Conservation (phyloP, 1,140 invertebrate genomes). For the Myzus persicae region DNA sequence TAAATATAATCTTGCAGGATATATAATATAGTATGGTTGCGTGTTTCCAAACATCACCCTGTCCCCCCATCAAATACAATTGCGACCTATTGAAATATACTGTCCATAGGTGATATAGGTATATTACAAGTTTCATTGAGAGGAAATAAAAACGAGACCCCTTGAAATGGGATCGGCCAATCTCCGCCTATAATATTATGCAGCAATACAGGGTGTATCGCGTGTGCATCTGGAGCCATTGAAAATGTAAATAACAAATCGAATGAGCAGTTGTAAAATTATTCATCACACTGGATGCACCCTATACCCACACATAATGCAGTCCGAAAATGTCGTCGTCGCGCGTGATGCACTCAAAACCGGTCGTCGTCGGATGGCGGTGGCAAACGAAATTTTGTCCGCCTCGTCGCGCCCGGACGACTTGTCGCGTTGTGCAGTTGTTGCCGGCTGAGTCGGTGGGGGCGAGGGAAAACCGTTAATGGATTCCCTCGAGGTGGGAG, state of each 20-base stretch:
- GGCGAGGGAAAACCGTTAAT: neutral
- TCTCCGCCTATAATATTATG: neutral
- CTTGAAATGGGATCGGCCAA: neutral
- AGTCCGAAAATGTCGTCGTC: neutral
- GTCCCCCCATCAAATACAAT: neutral
- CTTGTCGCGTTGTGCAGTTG: neutral
- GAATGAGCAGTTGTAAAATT: neutral
- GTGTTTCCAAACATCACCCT: neutral
- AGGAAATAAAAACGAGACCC: neutral
- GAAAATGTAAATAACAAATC: neutral
- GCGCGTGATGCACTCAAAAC: neutral
- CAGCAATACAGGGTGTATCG: neutral
- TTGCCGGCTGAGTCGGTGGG: neutral
- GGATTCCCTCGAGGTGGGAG: neutral
- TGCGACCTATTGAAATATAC: neutral
- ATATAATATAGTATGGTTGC: neutral
- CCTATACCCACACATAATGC: neutral
- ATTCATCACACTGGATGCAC: neutral
- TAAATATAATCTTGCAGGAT: neutral
- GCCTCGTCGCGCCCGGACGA: neutral
- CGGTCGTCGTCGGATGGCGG: neutral
- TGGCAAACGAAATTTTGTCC: neutral
- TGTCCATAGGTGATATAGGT: too few species aligned
- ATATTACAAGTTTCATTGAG: neutral
- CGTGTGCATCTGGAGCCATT: neutral